These are phyloP conservation scores for Anguilla anguilla DNA, from an alignment of 2,797 vertebrate species.

Conservation along the genomic window DNA sequence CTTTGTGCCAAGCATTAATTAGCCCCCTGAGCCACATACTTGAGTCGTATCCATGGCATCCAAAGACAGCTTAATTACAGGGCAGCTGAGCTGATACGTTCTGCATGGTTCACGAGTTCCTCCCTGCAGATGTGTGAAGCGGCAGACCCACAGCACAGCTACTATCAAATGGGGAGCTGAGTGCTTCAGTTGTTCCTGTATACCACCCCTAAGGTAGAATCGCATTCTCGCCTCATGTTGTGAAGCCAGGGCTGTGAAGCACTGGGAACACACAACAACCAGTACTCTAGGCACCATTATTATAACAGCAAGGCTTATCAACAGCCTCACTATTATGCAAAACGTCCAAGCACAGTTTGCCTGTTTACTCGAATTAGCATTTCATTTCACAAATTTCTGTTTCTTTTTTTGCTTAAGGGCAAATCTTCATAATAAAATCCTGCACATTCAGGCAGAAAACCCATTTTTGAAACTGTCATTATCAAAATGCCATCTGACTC, in stretches of 20 bases:
- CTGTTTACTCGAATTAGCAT: neutral
- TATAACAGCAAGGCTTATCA: neutral
- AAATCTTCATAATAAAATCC: neutral
- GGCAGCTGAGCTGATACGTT: slow-evolving; percentile 27
- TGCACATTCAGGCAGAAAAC: neutral
- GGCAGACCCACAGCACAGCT: neutral
- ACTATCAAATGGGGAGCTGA: neutral
- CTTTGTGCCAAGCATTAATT: slow-evolving; percentile 28
- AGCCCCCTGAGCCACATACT: slow-evolving; percentile 21
- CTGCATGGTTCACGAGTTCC: neutral
- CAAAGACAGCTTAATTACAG: slow-evolving; percentile 38
- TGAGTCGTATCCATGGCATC: slow-evolving; percentile 33
- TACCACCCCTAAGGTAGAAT: neutral
- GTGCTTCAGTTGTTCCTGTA: neutral
- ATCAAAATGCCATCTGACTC: neutral
- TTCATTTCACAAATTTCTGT: neutral
- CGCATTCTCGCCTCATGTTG: neutral
- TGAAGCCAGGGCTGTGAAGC: neutral
- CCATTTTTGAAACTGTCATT: neutral
- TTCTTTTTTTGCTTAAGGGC: neutral
- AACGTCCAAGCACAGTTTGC: neutral
- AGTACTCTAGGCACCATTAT: neutral
- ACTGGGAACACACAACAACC: neutral
- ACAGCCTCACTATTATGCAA: neutral
- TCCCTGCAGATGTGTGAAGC: slow-evolving; percentile 17